Evolutionary conservation across 2,113 vertebrate genomes (phyloP).

Genomic region (Pimephales promelas): DNA sequence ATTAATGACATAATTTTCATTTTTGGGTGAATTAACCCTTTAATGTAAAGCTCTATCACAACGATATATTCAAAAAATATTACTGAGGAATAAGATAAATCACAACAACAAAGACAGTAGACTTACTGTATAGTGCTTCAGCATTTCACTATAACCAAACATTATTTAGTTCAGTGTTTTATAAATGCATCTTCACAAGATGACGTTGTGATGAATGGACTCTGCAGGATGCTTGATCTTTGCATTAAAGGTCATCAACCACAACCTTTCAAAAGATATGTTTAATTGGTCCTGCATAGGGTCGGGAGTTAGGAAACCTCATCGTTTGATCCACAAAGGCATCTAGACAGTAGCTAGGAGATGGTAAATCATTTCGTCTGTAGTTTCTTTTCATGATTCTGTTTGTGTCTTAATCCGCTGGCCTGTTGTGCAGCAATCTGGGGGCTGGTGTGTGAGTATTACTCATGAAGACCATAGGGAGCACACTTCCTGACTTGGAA

Average conservation of each 20-base stretch:
- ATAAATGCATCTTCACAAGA: constrained; percentile 1
- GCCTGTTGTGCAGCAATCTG: background rate
- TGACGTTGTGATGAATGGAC: background rate
- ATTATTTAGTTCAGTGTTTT: background rate
- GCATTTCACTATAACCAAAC: background rate
- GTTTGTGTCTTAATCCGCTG: background rate
- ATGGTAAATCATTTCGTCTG: constrained; percentile 14
- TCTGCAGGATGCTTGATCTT: constrained; percentile 1
- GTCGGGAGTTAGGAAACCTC: constrained; percentile 6
- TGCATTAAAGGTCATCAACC: constrained; percentile 6
- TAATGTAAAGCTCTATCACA: background rate
- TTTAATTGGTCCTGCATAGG: constrained; percentile 8
- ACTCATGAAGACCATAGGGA: constrained; percentile 15
- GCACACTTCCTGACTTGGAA: background rate
- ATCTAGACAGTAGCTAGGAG: constrained; percentile 31
- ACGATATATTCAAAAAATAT: background rate
- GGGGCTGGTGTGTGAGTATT: background rate
- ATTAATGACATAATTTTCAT: no score
- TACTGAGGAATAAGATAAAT: background rate
- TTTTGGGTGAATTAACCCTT: no score
- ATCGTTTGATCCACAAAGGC: background rate
- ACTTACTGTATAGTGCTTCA: background rate
- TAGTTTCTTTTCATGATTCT: constrained; percentile 20
- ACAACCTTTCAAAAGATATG: constrained; percentile 3
- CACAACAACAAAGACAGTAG: background rate